Evolutionary conservation across 2,888 invertebrate genomes (phyloP), one percentile per base, ranked within the genome.

Genomic region (Ormyrus nitidulus): DNA sequence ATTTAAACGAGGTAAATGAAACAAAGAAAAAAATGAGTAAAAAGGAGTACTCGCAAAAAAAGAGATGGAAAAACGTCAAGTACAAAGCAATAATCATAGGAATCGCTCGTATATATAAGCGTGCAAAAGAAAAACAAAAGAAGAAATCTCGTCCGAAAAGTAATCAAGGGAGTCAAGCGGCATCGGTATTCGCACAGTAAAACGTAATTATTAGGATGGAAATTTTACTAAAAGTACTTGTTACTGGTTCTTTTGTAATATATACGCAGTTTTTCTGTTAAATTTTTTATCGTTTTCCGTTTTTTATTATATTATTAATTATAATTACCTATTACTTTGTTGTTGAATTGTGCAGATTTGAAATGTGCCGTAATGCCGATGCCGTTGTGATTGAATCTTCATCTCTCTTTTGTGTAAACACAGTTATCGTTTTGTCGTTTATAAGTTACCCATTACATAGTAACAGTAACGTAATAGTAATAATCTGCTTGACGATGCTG

Each of bases 51-150:
- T 10, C 51, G n/a, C 48, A 59, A 59, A 71, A 54, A 71, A 54
- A 62, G 59, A 72, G 46, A 54, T 62, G 13, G 48, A 13, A 48
- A 79, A 71, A 75, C 58, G 46, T 83, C 81, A 83, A 85, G 83
- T 86, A 86, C 84, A 86, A 85, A 86, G 86, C 85, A 86, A 86
- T 86, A 86, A 85, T 82, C 76, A 81, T 81, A 79, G 46, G 58
- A 66, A 79, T 61, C 51, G 61, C n/a, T 76, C 44, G 9, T 59
- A 49, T 19, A 68, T 34, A 10, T 9, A 76, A 54, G 8, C 64
- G 62, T 7, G 66, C 70, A 56, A 66, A 75, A 10, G 10, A 61
- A 66, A 69, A 7, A 65, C 7, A n/a, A 34, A 34, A 34, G 34
- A 34, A 34, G 34, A 3, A 34, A 34, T 34, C 34, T 34, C 34